These are phyloP conservation scores for Drepana falcataria DNA, from an alignment of 2,888 invertebrate genomes.

Conservation along the genomic window DNA sequence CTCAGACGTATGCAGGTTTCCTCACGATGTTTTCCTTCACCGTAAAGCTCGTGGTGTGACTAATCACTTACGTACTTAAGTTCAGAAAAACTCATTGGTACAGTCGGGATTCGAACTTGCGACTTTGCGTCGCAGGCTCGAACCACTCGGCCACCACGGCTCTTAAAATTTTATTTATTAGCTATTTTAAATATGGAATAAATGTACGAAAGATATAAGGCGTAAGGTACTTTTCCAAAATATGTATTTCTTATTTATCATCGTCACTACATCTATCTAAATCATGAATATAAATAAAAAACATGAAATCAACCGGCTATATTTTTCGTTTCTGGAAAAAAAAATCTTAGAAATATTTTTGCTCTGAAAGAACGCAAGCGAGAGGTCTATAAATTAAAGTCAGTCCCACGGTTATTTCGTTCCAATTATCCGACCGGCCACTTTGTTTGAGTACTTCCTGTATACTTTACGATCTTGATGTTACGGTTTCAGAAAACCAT, in stretches of 20 bases:
- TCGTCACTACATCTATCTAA: not conserved
- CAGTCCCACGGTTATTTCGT: conserved; percentile 17
- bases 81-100: too few relatives aligned
- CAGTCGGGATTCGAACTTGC: too few relatives aligned
- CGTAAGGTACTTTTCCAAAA: too few relatives aligned
- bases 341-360: not conserved
- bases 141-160: too few relatives aligned
- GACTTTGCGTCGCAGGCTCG: too few relatives aligned
- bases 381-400: conserved; percentile 10
- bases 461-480: not conserved
- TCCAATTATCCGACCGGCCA: conserved; percentile 18
- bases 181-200: too few relatives aligned
- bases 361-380: not conserved
- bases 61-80: too few relatives aligned
- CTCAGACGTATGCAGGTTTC: too few relatives aligned
- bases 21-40: too few relatives aligned
- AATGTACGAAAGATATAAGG: too few relatives aligned
- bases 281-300: not conserved
- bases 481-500: not conserved
- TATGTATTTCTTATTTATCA: not conserved
- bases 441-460: conserved; percentile 10
- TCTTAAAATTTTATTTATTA: too few relatives aligned
- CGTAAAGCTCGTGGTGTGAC: too few relatives aligned
- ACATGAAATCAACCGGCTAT: not conserved
- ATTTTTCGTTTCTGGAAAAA: not conserved